Percentiles rank a stretch among this genome's conserved stretches.
Conservation (phyloP, 2,113 vertebrate genomes). For the Brevimyrus niger region DNA sequence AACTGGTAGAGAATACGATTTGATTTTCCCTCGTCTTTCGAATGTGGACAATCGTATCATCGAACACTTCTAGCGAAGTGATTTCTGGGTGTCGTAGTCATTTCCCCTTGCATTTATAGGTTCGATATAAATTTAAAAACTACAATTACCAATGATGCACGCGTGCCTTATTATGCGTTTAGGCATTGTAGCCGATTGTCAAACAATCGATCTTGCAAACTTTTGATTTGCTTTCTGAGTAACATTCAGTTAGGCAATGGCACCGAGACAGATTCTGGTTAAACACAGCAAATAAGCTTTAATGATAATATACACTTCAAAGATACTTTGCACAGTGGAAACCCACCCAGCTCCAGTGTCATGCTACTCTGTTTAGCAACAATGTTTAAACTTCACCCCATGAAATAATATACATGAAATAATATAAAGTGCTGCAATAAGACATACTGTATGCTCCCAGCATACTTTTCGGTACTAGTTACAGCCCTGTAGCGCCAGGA, state of each 20-base stretch:
- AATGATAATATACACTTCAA: background rate
- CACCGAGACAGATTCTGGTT: background rate
- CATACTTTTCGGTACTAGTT: background rate
- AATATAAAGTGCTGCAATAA: no score
- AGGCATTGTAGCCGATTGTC: background rate
- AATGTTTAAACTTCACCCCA: no score
- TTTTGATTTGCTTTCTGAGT: background rate
- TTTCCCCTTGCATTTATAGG: background rate
- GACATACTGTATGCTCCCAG: no score
- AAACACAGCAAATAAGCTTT: background rate
- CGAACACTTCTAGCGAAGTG: background rate
- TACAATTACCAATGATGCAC: background rate
- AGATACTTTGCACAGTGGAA: background rate
- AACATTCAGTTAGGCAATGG: background rate
- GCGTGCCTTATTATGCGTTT: background rate
- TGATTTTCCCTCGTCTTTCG: conserved; percentile 37
- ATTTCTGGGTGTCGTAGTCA: conserved; percentile 27
- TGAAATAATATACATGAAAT: no score
- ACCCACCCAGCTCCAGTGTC: background rate
- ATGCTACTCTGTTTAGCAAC: background rate
- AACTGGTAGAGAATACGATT: conserved; percentile 14
- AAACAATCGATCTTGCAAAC: background rate
- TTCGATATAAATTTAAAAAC: background rate
- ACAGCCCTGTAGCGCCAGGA: background rate
- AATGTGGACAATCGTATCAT: conserved; percentile 14